Base-by-base conservation (phyloP, 30 jellyfish, hydroid and myxozoan species). In the Hydractinia echinata region DNA sequence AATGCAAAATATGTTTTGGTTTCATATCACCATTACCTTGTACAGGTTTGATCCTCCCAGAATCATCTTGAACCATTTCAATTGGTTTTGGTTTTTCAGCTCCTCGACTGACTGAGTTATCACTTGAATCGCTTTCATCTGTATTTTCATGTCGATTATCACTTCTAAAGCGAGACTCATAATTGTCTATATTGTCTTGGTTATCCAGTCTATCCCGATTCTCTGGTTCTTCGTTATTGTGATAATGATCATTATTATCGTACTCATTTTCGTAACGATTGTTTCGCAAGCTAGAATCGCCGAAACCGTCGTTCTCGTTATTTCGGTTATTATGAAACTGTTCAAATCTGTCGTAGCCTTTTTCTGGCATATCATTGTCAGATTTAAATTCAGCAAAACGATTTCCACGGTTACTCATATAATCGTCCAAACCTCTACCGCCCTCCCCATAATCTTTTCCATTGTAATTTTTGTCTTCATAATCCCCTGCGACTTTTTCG, bases 41-140 rank as follows among this genome's bases (percentile, higher is more conserved):
- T n/a, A 64, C 4, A 7, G 74, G 74, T 64, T 51, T 64, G 6
- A 82, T 20, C 79, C 83, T 82, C 6, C 96, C 96, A 5, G 88
- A 51, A 13, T 71, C 87, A 49, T 88, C 96, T 61, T 88, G 96
- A 6, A 88, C 85, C 77, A 88, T 79, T 78, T 88, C 96, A 53
- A 88, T 88, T 4, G 94, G 87, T 16, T 76, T 74, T 49, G 69
- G 69, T 58, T 77, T 74, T 69, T 73, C 77, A 11, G 30, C 70
- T 61, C 54, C 61, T 56, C 18, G 79, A 55, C 44, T 64, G 76
- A 9, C 76, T 66, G 53, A 53, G 72, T 14, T 51, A 64, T 15
- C 13, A 16, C 56, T 51, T 16, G 56, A 7, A 5, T 79, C 51
- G 39, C 30, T 30, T 9, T 66, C 86, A 16, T 76, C 61, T 19